Evolutionary conservation across 2,888 invertebrate genomes (phyloP), one percentile per base, ranked within the genome.

Genomic region (Stenichneumon culpator): DNA sequence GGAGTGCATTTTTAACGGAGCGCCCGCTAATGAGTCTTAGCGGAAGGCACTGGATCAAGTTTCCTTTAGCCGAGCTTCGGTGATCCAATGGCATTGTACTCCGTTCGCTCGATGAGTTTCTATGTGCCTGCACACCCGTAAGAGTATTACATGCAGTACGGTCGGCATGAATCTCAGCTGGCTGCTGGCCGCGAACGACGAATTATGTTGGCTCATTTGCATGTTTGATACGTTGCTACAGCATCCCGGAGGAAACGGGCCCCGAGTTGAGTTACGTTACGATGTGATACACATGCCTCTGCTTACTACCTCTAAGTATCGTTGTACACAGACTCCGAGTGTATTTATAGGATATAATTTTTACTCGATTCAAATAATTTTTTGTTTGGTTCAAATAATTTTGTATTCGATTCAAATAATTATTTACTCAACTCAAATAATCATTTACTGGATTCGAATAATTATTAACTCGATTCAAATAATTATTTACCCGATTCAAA

Each of bases 141-240:
- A 80, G 79, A 69, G 81, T 73, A 82, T 80, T 79, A 70, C 80
- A 69, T 74, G 63, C 60, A 7, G 47, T 67, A 19, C 44, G 57
- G 73, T 32, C 78, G 73, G 63, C 73, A 74, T 79, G 79, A 83
- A 83, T 83, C 83, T 79, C 65, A 22, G 32, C 69, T 50, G 44
- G 52, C 80, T 69, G 85, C 83, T 78, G 81, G 60, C 86, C 87
- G 90, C 88, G 88, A 89, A 89, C 88, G 89, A 90, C 90, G 90
- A 91, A 91, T 91, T 91, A 91, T 90, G 90, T 83, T 86, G 88
- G 86, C 86, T 87, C 89, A 91, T 91, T 91, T 90, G 90, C 90
- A 91, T 91, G 89, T 91, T 91, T 90, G 91, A 91, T 91, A 90
- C 89, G 89, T 88, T 84, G 89, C 86, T 90, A 91, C 90, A 90